phyloP scores from a whole-genome alignment of 2,888 invertebrate genomes.

The Drosophila borborema region DNA sequence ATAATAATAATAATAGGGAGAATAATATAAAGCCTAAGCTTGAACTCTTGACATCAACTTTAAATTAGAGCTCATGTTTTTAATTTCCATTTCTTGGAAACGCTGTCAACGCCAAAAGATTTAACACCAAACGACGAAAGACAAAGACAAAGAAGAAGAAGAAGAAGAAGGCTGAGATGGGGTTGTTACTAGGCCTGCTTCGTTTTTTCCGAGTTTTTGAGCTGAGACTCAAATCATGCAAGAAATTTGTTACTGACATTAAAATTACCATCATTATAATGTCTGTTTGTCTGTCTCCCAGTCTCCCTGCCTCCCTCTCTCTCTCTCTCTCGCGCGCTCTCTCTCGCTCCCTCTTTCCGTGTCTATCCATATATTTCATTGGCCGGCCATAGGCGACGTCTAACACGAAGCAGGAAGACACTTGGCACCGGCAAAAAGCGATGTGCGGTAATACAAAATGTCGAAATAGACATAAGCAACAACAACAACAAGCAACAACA shows the following conservation, averaged over 20 bases:
- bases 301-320: conserved; percentile 8
- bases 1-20: neutral
- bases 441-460: conserved; percentile 79
- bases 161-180: conserved; percentile 1
- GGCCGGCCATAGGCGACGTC: conserved; percentile 27
- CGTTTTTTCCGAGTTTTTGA: neutral
- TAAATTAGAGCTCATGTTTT: conserved; percentile 56
- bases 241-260: conserved; percentile 81
- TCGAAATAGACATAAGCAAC: conserved; percentile 64
- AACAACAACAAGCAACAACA: conserved; percentile 27
- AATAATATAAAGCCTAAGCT: conserved; percentile 24
- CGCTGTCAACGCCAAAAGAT: conserved; percentile 63
- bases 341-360: neutral
- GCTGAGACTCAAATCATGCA: conserved; percentile 71
- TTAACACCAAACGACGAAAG: conserved; percentile 52
- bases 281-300: conserved; percentile 37
- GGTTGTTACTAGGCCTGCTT: conserved; percentile 16
- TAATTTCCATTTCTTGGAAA: conserved; percentile 62
- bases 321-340: neutral
- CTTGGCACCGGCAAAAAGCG: conserved; percentile 54
- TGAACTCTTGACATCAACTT: conserved; percentile 43
- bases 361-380: neutral
- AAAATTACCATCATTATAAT: conserved; percentile 81
- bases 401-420: conserved; percentile 68
- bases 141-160: neutral